Evolutionary conservation across 2,888 invertebrate genomes (phyloP), one percentile per base, ranked within the genome.

Genomic region (Eulithis testata): DNA sequence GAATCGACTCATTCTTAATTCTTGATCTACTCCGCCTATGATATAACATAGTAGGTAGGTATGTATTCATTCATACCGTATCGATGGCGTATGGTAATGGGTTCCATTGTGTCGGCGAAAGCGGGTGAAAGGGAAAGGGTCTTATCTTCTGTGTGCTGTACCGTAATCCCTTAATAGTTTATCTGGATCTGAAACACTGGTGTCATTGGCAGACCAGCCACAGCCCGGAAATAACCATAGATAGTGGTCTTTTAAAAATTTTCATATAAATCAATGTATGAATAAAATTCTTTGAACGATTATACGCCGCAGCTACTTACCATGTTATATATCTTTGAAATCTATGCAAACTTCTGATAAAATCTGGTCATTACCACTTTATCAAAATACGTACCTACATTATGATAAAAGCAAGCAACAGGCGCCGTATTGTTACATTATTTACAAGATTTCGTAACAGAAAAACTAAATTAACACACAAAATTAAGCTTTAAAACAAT

Each of bases 81-180:
- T 66, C 69, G 72, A 70, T 74, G 65, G 65, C 60, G 66, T 75
- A 73, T 73, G 74, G 54, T 72, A 74, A 74, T 72, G 64, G 63
- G 67, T 69, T 59, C 72, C 66, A 71, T 72, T 74, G 72, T 71
- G 60, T 67, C 11, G 61, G 64, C 47, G 72, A 72, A 73, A 72
- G 69, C 50, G 57, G 67, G 65, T 53, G 72, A 73, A 73, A 75
- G 74, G 69, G 71, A 75, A 75, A 72, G 72, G 74, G 68, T 58
- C 52, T 66, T 71, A 67, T 67, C 68, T 65, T 53, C 51, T 57
- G 52, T 54, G 62, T 58, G 63, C 54, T 57, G 47, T 67, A 67
- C 60, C 63, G 63, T 60, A 63, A 63, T 60, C 45, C 60, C 12
- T 60, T 56, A 56, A 37, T 44, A 62, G 55, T 54, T 66, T 14